Percentiles rank a stretch among this genome's conserved stretches.
Evolutionary conservation across 2,113 vertebrate genomes (phyloP).

Genomic region (Solea solea): DNA sequence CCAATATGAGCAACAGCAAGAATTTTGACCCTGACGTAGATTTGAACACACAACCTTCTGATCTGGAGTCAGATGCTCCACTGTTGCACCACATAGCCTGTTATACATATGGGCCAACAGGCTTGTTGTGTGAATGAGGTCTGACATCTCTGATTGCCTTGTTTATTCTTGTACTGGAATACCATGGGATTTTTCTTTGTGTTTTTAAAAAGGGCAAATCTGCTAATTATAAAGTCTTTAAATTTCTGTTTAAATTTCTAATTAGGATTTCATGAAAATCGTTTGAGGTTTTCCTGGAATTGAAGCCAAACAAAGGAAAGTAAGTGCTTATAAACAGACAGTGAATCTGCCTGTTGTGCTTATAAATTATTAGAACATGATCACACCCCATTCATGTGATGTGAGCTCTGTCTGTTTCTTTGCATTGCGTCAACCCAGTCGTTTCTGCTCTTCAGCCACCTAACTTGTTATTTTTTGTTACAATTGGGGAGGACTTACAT

Average conservation of each 20-base stretch:
- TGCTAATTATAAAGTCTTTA: conserved; percentile 17
- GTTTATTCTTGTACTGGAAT: too few relatives aligned
- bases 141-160: too few relatives aligned
- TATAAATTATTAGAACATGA: background rate
- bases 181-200: conserved; percentile 1
- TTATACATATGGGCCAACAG: too few relatives aligned
- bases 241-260: too few relatives aligned
- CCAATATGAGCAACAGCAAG: too few relatives aligned
- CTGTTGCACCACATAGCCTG: too few relatives aligned
- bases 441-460: background rate
- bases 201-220: conserved; percentile 2
- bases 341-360: background rate
- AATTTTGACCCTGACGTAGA: too few relatives aligned
- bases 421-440: background rate
- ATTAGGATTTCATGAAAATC: background rate
- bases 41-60: too few relatives aligned
- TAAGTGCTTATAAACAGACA: background rate
- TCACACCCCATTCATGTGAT: background rate
- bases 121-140: too few relatives aligned
- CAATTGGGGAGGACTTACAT: background rate
- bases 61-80: too few relatives aligned
- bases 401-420: conserved; percentile 10
- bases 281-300: background rate
- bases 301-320: background rate
- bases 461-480: background rate